These are phyloP conservation scores for Agraylea sexmaculata DNA, from an alignment of 1,140 invertebrate genomes.

Conservation along the genomic window DNA sequence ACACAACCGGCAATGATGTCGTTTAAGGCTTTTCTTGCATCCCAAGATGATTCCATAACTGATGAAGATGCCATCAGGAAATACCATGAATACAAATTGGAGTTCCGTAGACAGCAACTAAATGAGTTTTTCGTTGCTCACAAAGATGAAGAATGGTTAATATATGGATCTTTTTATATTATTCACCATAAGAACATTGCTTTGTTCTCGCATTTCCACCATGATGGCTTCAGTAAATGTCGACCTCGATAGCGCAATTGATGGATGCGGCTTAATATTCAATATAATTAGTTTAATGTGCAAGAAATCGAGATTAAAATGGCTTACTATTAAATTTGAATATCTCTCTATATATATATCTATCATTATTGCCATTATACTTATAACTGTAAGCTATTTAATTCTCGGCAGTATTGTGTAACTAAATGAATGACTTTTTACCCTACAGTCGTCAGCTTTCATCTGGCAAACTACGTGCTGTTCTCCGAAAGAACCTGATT, in stretches of 20 bases:
- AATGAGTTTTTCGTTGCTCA: slow-evolving; percentile 98
- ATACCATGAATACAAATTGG: slow-evolving; percentile 97
- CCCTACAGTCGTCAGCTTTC: slow-evolving; percentile 41
- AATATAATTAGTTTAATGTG: not conserved
- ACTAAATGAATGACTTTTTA: slow-evolving; percentile 29
- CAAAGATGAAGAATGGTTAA: slow-evolving; percentile 99
- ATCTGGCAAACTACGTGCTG: slow-evolving; percentile 26
- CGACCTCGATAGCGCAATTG: not conserved
- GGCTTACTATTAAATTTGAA: slow-evolving; percentile 10
- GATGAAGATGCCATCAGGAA: slow-evolving; percentile 95
- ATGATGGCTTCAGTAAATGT: not conserved
- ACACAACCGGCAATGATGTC: slow-evolving; percentile 92
- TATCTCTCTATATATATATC: not conserved
- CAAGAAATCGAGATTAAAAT: slow-evolving; percentile 11
- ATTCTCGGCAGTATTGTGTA: slow-evolving; percentile 16
- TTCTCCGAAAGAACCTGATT: slow-evolving; percentile 17
- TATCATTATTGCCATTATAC: not conserved
- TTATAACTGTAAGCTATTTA: slow-evolving; percentile 13
- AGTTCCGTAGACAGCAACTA: slow-evolving; percentile 91
- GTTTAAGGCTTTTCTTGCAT: slow-evolving; percentile 91
- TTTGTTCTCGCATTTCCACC: slow-evolving; percentile 2
- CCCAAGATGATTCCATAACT: slow-evolving; percentile 94
- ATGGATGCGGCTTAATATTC: not conserved
- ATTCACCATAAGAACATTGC: slow-evolving; percentile 9
- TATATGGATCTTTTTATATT: slow-evolving; percentile 15